phyloP scores from a whole-genome alignment of 1,140 invertebrate genomes.

The Alviniconcha marisindica region DNA sequence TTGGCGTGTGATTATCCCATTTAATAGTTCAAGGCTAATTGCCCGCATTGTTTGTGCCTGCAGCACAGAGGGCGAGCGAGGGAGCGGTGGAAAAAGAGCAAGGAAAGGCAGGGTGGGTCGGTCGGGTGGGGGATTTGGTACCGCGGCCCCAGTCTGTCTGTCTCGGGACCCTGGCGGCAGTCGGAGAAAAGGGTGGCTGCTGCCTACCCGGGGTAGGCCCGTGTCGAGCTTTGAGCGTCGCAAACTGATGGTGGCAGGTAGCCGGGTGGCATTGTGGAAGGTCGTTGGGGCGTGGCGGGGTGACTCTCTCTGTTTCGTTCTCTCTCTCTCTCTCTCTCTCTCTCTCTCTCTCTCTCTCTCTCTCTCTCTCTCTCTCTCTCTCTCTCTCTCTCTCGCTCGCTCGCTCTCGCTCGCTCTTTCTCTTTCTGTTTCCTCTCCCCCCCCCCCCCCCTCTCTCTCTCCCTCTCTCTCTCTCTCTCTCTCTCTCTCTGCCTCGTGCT shows the following conservation, averaged over 20 bases:
- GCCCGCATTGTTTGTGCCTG: conserved; percentile 32
- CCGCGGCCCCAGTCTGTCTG: conserved; percentile 35
- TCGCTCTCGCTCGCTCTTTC: background rate
- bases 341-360: no score
- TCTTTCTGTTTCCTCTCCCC: background rate
- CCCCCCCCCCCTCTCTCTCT: background rate
- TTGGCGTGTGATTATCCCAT: conserved; percentile 38
- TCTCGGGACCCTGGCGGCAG: conserved; percentile 23
- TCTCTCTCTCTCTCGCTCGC: background rate
- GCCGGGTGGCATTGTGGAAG: conserved; percentile 23
- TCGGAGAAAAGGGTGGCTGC: conserved; percentile 36
- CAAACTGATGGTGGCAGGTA: conserved; percentile 30
- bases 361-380: no score
- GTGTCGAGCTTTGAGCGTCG: conserved; percentile 29
- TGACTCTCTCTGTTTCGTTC: conserved; percentile 7
- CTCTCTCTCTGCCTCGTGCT: no score
- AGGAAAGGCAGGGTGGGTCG: conserved; percentile 12
- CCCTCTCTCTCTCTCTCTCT: no score
- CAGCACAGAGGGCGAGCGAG: background rate
- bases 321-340: background rate
- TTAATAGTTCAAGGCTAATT: conserved; percentile 39
- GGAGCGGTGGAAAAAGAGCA: background rate
- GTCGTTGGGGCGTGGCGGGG: background rate
- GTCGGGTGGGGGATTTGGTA: background rate
- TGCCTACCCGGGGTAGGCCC: conserved; percentile 4